These are phyloP conservation scores for Anguilla megastoma DNA, from an alignment of 2,797 vertebrate species.

Conservation along the genomic window DNA sequence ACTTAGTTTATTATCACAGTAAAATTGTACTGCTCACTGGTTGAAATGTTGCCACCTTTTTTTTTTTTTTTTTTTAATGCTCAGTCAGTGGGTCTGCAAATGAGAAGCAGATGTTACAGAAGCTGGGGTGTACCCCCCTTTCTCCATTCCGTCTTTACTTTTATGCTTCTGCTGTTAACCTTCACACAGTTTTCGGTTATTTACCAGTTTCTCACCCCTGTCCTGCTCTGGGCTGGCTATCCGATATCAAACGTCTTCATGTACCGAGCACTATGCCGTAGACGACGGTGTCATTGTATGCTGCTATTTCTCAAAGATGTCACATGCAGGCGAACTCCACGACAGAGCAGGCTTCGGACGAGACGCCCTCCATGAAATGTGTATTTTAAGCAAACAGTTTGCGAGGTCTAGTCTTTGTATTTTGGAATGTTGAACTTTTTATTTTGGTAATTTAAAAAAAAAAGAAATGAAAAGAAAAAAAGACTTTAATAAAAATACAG, in stretches of 20 bases:
- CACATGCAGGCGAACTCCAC: conserved; percentile 42
- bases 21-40: conserved; percentile 49
- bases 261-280: conserved; percentile 46
- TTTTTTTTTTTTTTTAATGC: conserved; percentile 43
- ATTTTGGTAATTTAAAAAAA: conserved; percentile 44
- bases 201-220: conserved; percentile 12
- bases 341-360: conserved; percentile 55
- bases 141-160: neutral
- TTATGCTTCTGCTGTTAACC: neutral
- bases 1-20: conserved; percentile 53
- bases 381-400: conserved; percentile 50
- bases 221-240: conserved; percentile 32
- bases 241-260: conserved; percentile 18
- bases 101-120: conserved; percentile 49
- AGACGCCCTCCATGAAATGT: conserved; percentile 52
- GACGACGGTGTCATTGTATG: conserved; percentile 49
- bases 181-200: neutral
- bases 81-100: conserved; percentile 38
- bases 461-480: conserved; percentile 60
- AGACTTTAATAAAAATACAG: conserved; percentile 78
- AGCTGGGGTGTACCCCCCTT: conserved; percentile 39
- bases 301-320: conserved; percentile 60
- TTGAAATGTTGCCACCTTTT: conserved; percentile 50
- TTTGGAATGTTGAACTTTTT: conserved; percentile 64
- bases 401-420: conserved; percentile 65